Base-by-base conservation (phyloP, 1,140 invertebrate species). In the Temnothorax longispinosus region DNA sequence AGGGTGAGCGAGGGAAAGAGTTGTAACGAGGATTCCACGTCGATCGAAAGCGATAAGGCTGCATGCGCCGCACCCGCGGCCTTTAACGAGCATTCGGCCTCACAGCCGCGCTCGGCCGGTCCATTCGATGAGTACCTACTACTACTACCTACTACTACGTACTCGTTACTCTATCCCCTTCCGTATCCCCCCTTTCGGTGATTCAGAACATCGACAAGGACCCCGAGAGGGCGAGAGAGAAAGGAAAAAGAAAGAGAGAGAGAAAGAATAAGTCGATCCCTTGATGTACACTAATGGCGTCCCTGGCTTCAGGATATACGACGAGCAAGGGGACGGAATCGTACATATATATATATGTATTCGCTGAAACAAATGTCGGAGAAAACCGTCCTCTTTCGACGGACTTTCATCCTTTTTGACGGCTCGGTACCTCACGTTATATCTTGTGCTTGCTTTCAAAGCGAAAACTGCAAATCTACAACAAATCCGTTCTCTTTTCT, bases 21-120 rank as follows among this genome's bases (percentile, higher is more conserved):
- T 58, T 65, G 72, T 87, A 87, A 90, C 88, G 54, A 89, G 60
- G 27, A 85, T 88, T 77, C 44, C 21, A 54, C 52, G 78, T 87
- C 88, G 74, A 80, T 85, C 56, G 65, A 89, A 80, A 87, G 75
- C 78, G 88, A 90, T 90, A 87, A 90, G 69, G 69, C 54, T 60
- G 65, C 10, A 44, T 65, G 77, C 47, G 32, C 60, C 50, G 47
- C n/a, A 60, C 85, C 64, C 75, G 50, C 32, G 50, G 67, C 38
- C 62, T 81, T 85, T 90, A 88, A 89, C 87, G 69, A 85, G 80
- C 65, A 87, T 67, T 80, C 62, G 67, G 62, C 21, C 60, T 60
- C 60, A 64, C 50, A 52, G 27, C 77, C 69, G 44, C n/a, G n/a
- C 52, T 32, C 21, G 41, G 35, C n/a, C 21, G 32, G 60, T 81